phyloP scores from a whole-genome alignment of 2,113 vertebrate genomes.

The Vulpes lagopus region DNA sequence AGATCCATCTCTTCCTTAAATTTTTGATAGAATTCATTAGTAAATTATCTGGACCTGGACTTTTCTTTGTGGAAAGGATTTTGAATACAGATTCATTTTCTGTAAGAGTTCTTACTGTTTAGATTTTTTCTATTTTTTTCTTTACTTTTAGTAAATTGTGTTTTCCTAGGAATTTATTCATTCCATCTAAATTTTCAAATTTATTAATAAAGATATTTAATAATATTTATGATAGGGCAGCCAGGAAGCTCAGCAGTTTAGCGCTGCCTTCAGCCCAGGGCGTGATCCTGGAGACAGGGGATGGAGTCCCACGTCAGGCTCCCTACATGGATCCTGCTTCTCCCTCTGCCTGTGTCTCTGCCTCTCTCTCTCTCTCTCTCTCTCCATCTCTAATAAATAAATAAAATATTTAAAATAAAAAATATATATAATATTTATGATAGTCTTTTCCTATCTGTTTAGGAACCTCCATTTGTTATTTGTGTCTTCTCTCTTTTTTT shows the following conservation, averaged over 20 bases:
- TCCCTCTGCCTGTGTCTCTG: no score
- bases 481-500: background rate
- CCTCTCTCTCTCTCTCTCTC: no score
- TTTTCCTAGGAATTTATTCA: slow-evolving; percentile 4
- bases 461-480: background rate
- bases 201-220: slow-evolving; percentile 41
- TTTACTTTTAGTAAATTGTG: background rate
- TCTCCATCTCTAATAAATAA: no score
- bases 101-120: background rate
- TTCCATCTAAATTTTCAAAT: background rate
- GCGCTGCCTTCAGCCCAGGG: no score
- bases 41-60: background rate
- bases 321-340: no score
- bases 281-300: no score
- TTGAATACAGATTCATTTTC: background rate
- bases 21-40: background rate
- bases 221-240: background rate
- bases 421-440: background rate
- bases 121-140: slow-evolving; percentile 10
- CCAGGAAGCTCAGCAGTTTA: no score
- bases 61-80: background rate
- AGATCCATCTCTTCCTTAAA: background rate
- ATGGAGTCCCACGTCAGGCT: no score
- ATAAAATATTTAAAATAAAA: no score
- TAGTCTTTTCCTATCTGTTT: background rate